phyloP scores from a whole-genome alignment of 1,140 invertebrate genomes.

The Radopholus similis region DNA sequence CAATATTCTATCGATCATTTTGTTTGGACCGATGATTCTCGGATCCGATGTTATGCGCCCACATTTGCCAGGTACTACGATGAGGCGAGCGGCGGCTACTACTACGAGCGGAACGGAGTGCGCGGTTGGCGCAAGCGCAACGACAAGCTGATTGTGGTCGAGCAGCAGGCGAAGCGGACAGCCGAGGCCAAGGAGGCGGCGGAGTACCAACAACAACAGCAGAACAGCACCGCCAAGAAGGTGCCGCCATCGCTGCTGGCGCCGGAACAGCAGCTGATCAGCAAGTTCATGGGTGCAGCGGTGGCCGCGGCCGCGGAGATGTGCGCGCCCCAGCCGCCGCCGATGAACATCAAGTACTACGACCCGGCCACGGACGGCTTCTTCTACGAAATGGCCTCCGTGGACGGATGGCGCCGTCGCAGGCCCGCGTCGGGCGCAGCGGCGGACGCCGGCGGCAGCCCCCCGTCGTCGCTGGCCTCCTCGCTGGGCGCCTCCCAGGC shows the following conservation, averaged over 20 bases:
- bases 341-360: constrained; percentile 36
- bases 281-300: constrained; percentile 27
- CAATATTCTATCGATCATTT: constrained; percentile 10
- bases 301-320: constrained; percentile 20
- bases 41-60: background rate
- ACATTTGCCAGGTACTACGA: constrained; percentile 31
- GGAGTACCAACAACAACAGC: constrained; percentile 11
- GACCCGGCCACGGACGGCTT: constrained; percentile 51
- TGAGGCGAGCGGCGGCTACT: constrained; percentile 49
- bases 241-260: background rate
- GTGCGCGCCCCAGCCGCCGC: background rate
- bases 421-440: constrained; percentile 26
- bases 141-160: constrained; percentile 18
- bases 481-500: background rate
- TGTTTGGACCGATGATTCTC: background rate
- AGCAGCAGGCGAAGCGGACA: background rate
- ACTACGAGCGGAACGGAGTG: constrained; percentile 56
- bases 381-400: constrained; percentile 56
- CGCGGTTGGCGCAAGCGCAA: constrained; percentile 55
- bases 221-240: background rate
- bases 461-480: background rate
- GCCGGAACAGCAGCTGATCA: constrained; percentile 17
- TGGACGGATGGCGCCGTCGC: constrained; percentile 55
- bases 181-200: background rate
- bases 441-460: background rate